These are phyloP conservation scores for Calyptommatus sinebrachiatus DNA, from an alignment of 2,113 vertebrate genomes.

Conservation along the genomic window DNA sequence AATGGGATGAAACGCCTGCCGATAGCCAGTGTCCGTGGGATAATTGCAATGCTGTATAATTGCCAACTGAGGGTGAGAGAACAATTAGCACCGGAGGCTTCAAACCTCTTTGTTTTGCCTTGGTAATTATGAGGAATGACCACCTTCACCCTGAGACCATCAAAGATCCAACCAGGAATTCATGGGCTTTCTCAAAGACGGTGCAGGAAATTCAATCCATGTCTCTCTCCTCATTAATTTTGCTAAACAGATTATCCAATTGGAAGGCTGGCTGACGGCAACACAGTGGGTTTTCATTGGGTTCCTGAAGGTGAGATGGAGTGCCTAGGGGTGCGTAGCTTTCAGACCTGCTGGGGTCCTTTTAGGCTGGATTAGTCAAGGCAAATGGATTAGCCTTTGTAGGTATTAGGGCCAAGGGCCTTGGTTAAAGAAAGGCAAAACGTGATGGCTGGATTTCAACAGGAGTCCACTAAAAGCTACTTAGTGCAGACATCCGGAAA, in stretches of 20 bases:
- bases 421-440: slow-evolving; percentile 64
- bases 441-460: slow-evolving; percentile 69
- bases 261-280: slow-evolving; percentile 52
- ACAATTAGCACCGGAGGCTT: slow-evolving; percentile 41
- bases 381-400: slow-evolving; percentile 64
- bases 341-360: slow-evolving; percentile 62
- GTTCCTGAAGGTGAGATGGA: slow-evolving; percentile 67
- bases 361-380: slow-evolving; percentile 68
- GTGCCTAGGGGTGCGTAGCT: slow-evolving; percentile 52
- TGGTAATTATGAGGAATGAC: slow-evolving; percentile 55
- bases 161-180: slow-evolving; percentile 65
- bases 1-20: slow-evolving; percentile 51
- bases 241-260: slow-evolving; percentile 65
- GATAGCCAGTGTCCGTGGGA: slow-evolving; percentile 56
- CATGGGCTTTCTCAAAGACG: slow-evolving; percentile 61
- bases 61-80: slow-evolving; percentile 39
- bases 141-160: slow-evolving; percentile 57
- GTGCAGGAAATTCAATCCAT: slow-evolving; percentile 68
- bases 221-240: slow-evolving; percentile 66
- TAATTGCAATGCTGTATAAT: slow-evolving; percentile 64
- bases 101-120: slow-evolving; percentile 64
- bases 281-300: slow-evolving; percentile 62
- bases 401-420: slow-evolving; percentile 67
- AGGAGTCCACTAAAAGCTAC: slow-evolving; percentile 69
- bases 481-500: slow-evolving; percentile 78